These are phyloP conservation scores for Archaeoteleia sp. DNA, from an alignment of 2,888 invertebrate genomes.

Conservation along the genomic window DNA sequence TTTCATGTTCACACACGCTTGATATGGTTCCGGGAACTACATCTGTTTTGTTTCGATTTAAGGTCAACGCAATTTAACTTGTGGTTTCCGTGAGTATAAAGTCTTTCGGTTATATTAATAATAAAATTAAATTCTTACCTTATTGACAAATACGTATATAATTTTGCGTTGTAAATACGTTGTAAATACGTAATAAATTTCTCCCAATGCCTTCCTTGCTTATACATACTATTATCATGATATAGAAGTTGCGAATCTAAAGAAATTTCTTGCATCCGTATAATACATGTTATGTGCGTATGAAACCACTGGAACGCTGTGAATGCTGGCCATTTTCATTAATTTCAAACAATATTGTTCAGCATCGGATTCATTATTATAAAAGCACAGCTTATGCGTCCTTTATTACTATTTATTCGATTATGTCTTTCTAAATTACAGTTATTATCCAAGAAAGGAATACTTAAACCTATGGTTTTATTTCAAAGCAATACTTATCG, in stretches of 20 bases:
- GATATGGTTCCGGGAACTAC: no score
- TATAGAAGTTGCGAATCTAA: constrained; percentile 69
- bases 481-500: constrained; percentile 42
- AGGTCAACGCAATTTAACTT: no score
- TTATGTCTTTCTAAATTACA: constrained; percentile 44
- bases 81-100: no score
- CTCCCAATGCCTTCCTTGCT: constrained; percentile 8
- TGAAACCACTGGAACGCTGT: constrained; percentile 70
- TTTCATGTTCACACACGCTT: no score
- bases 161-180: background rate
- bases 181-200: no score
- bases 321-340: constrained; percentile 61
- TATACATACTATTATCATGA: constrained; percentile 49
- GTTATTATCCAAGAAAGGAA: constrained; percentile 50
- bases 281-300: constrained; percentile 67
- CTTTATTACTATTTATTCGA: constrained; percentile 50
- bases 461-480: constrained; percentile 43
- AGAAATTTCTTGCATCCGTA: constrained; percentile 63
- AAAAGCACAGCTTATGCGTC: constrained; percentile 44
- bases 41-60: no score
- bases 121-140: no score
- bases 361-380: constrained; percentile 48
- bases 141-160: no score
- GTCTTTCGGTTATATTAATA: no score
- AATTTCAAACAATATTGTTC: constrained; percentile 55